Evolutionary conservation across 2,113 vertebrate species (phyloP), one percentile per base, ranked within the genome.

Genomic region (Morone chrysops): DNA sequence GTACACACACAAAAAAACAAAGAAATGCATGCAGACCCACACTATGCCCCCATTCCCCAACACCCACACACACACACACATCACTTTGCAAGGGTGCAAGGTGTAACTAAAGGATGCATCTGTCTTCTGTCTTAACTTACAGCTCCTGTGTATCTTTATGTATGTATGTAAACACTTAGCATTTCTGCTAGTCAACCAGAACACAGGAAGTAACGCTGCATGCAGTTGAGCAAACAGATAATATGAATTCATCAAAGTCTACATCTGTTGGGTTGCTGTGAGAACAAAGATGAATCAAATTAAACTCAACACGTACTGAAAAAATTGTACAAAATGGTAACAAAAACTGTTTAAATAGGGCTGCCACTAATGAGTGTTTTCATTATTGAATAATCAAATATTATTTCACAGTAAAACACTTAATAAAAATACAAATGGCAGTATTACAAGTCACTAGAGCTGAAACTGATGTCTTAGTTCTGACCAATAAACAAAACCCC

Each of bases 1-100:
- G 36, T 61, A 63, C 51, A 85, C 59, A 81, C 25, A 48, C 9
- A 14, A 50, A 56, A 70, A 84, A 76, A 60, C 48, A 71, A 71
- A 69, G 36, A 83, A 57, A 67, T 70, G n/a, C 77, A 70, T 62
- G 65, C 16, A 84, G 38, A 83, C 50, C 43, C 73, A 76, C 60
- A 76, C 4, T 59, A 36, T 68, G 68, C 51, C 53, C 75, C 47
- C 56, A 53, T 66, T 75, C 22, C 20, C 25, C 36, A 61, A 48
- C 51, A 53, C 62, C 38, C 47, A 67, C 78, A 56, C 16, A 36
- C 66, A 50, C 45, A 25, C 25, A 53, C 18, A 13, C 31, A 38
- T 43, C 12, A 1, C 18, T 69, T 60, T 83, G 61, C 47, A 78
- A 54, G 31, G 31, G 31, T 31, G 31, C 31, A 45, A 71, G 56